Conservation (phyloP, 2,113 vertebrate species). For the Crotalus tigris region DNA sequence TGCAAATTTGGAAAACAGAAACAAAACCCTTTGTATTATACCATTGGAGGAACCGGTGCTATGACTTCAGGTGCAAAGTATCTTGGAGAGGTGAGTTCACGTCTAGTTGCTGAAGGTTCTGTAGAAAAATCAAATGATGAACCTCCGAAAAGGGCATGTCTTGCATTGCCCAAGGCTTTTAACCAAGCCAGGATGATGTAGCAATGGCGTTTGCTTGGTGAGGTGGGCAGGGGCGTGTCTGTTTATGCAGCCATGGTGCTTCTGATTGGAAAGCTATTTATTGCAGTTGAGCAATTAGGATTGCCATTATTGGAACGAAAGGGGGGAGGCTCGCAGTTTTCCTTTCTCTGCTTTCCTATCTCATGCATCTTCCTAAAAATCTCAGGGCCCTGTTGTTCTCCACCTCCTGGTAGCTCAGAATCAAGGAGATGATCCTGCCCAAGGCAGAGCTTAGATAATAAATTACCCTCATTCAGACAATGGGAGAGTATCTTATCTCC, state of each 20-base stretch:
- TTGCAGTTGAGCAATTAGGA: neutral
- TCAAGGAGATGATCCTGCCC: neutral
- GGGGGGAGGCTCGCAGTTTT: neutral
- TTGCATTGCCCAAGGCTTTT: neutral
- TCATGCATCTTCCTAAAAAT: neutral
- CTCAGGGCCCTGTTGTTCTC: neutral
- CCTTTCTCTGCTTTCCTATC: neutral
- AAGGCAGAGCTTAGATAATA: neutral
- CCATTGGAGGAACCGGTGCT: neutral
- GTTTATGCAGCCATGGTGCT: neutral
- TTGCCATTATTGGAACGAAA: neutral
- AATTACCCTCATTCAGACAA: neutral
- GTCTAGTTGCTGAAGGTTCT: neutral
- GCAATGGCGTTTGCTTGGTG: neutral
- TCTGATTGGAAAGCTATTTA: neutral
- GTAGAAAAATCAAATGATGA: neutral
- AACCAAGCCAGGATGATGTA: neutral
- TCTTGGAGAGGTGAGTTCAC: neutral
- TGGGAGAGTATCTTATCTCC: neutral
- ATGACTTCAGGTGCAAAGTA: neutral
- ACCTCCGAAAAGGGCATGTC: neutral
- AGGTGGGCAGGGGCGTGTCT: neutral
- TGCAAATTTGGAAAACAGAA: neutral
- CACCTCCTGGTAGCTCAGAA: neutral
- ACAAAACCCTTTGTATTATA: neutral